A percentile compares a stretch with the other conserved stretches of the same genome.
phyloP scores from a whole-genome alignment of 2,113 vertebrate species.

The Tylochromis polylepis region DNA sequence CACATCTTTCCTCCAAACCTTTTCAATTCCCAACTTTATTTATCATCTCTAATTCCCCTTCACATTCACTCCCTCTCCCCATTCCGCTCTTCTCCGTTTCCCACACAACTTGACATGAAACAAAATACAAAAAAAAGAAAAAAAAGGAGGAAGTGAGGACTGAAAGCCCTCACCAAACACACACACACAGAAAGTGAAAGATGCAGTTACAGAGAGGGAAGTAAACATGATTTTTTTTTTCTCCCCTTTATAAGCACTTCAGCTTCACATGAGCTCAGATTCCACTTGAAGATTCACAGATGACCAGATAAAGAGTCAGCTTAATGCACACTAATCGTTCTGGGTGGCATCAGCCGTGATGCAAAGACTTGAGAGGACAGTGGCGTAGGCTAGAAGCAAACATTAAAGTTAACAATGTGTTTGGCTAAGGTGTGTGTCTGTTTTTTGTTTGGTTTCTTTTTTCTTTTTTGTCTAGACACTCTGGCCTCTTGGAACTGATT shows the following conservation, averaged over 20 bases:
- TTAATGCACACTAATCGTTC: neutral
- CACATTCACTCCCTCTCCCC: neutral
- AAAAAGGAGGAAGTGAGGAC: neutral
- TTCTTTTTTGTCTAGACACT: neutral
- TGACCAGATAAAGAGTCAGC: neutral
- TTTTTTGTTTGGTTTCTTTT: neutral
- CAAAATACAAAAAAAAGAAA: neutral
- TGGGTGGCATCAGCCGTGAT: neutral
- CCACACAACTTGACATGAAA: neutral
- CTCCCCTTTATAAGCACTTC: neutral
- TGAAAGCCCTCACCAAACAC: neutral
- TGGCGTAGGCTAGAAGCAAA: neutral
- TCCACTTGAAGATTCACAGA: neutral
- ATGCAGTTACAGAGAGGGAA: neutral
- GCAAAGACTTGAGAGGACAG: neutral
- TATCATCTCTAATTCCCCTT: conserved; percentile 19
- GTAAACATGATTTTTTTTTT: neutral
- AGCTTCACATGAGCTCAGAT: neutral
- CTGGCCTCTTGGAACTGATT: neutral
- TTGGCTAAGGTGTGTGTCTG: neutral
- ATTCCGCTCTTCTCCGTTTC: neutral
- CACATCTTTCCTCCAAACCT: neutral
- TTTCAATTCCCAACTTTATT: neutral
- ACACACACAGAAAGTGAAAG: neutral
- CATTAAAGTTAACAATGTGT: neutral